A percentile compares a stretch with the other conserved stretches of the same genome.
Conservation (phyloP, 2,113 vertebrate genomes). For the Leptobrachium leishanense region DNA sequence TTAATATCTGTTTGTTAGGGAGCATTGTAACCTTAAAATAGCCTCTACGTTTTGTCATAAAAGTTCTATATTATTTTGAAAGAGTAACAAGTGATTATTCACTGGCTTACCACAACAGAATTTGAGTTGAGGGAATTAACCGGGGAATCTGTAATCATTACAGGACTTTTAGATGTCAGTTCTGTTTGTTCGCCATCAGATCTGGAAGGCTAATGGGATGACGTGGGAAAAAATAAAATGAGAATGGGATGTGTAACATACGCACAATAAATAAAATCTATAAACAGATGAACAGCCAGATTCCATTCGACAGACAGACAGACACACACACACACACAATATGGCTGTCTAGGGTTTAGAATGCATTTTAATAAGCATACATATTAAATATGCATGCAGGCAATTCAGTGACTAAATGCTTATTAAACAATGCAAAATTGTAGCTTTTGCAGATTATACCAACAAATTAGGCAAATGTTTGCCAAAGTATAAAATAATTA, state of each 20-base stretch:
- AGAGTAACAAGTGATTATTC: conserved; percentile 17
- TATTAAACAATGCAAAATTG: no score
- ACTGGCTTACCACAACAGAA: conserved; percentile 71
- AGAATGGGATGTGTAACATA: conserved; percentile 31
- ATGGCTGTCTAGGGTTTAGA: no score
- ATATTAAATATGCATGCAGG: no score
- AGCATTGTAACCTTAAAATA: no score
- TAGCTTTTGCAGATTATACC: no score
- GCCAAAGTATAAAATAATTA: no score
- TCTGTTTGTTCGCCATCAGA: conserved; percentile 67
- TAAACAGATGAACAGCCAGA: neutral
- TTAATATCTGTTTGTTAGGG: no score
- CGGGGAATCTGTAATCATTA: conserved; percentile 70
- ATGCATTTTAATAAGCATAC: no score
- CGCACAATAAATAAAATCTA: conserved; percentile 11
- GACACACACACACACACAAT: no score
- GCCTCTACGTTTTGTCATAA: no score
- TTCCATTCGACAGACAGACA: conserved; percentile 13
- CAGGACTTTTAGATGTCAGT: conserved; percentile 70
- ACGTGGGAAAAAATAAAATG: conserved; percentile 22
- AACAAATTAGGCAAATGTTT: no score
- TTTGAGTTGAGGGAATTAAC: conserved; percentile 75
- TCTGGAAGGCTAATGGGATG: conserved; percentile 62
- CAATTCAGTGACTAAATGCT: no score
- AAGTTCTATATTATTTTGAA: neutral